Conservation (phyloP, 2,888 invertebrate species). For the Dicranocentrus wangi region DNA sequence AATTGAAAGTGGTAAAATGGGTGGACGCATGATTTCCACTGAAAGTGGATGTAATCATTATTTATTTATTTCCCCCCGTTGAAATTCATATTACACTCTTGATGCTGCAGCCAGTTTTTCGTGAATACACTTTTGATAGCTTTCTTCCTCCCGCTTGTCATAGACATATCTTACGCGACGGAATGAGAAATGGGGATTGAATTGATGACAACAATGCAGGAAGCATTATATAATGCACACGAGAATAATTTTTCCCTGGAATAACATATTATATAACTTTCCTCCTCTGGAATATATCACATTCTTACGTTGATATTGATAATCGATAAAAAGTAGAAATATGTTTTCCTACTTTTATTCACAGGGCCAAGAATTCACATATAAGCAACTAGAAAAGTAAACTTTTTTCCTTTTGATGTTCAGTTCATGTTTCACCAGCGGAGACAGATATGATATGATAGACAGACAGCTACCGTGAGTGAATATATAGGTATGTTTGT, state of each 20-base stretch:
- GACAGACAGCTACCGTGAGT: conserved; percentile 14
- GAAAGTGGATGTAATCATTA: too few relatives aligned
- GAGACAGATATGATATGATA: conserved; percentile 28
- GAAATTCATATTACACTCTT: too few relatives aligned
- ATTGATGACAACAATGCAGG: conserved; percentile 13
- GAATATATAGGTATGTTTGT: background rate
- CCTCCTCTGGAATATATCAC: background rate
- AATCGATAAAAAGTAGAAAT: conserved; percentile 14
- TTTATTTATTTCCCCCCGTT: too few relatives aligned
- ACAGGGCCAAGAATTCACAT: background rate
- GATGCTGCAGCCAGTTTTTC: too few relatives aligned
- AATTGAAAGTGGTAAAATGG: background rate
- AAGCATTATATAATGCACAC: background rate
- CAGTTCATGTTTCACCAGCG: conserved; percentile 2
- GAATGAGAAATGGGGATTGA: background rate
- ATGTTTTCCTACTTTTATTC: background rate
- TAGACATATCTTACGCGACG: conserved; percentile 3
- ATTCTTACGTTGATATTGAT: conserved; percentile 1
- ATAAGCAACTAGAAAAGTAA: background rate
- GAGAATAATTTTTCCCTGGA: background rate
- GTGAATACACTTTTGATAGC: too few relatives aligned
- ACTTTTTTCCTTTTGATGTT: conserved; percentile 1
- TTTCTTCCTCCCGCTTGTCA: background rate
- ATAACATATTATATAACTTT: too few relatives aligned
- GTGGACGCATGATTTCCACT: too few relatives aligned